Evolutionary conservation across 2,797 vertebrate species (phyloP).

Genomic region (Phalloptychus januarius): DNA sequence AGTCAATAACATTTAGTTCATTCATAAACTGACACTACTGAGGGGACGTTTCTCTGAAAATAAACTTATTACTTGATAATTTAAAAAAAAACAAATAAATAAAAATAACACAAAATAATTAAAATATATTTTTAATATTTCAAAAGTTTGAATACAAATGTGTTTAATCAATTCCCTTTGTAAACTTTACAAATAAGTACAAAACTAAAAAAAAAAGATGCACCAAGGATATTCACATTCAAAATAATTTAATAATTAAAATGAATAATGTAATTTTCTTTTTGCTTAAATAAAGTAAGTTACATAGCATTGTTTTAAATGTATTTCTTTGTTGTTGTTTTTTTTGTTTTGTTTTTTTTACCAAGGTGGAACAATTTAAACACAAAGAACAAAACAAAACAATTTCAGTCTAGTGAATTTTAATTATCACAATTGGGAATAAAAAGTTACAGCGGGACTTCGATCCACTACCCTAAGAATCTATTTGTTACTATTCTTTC

Average conservation of each 20-base stretch:
- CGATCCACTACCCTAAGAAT: neutral
- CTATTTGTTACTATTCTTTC: neutral
- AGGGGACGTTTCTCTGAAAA: neutral
- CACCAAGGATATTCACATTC: neutral
- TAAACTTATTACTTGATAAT: neutral
- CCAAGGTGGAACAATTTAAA: neutral
- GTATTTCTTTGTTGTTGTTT: neutral
- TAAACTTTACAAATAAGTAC: neutral
- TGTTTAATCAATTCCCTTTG: neutral
- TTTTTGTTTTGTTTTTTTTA: neutral
- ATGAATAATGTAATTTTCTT: neutral
- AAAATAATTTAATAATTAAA: neutral
- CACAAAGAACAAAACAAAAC: neutral
- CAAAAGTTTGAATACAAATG: neutral
- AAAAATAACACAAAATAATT: neutral
- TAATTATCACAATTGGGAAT: neutral
- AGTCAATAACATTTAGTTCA: constrained; percentile 63
- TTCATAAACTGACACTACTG: constrained; percentile 50
- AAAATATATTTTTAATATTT: neutral
- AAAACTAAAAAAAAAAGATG: neutral
- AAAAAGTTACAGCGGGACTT: neutral
- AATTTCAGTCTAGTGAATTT: neutral
- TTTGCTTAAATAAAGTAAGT: neutral
- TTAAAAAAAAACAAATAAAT: neutral
- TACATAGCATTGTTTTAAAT: neutral